Evolutionary conservation across 2,888 invertebrate species (phyloP), one percentile per base, ranked within the genome.

Genomic region (Fragum sueziense): DNA sequence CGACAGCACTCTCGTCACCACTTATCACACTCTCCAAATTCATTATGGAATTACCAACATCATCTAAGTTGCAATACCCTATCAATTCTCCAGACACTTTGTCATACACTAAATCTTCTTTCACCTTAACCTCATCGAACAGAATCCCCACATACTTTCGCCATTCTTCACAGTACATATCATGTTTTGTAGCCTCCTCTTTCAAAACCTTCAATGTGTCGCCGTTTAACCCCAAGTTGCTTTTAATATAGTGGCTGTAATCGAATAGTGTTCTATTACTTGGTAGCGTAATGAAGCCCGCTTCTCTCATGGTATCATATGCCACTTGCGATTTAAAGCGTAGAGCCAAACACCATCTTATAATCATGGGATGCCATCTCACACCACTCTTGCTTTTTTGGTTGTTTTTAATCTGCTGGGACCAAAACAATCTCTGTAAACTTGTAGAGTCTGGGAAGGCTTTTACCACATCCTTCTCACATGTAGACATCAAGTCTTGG

Each of bases 71-170:
- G 20, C 74, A 67, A 37, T 77, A 85, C 0, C 85, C 85, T 14
- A 84, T 74, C 14, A 86, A 59, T 62, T 86, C 81, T 17, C 84
- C 79, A 37, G 81, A 68, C 25, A 77, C 59, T 71, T 82, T 85
- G 72, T 85, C 81, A 69, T 84, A 84, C 20, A 85, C 84, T 11
- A 83, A 25, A n/a, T 85, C 86, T 22, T 74, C 71, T 31, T 79
- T 80, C 0, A 86, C 61, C 59, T 74, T 81, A 3, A 86, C 71
- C 70, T 86, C 86, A 65, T 86, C 86, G 52, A 81, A 85, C 11
- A 86, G 27, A 14, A 86, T 2, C 29, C 85, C 79, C 47, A 80
- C 72, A 74, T 51, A 80, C n/a, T 25, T 31, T 25, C 52, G 61
- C 57, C 37, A 76, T 14, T 59, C 37, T 33, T 65, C 57, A 34